phyloP scores from a whole-genome alignment of 2,888 invertebrate species.

The Leptarthrus brevirostris region DNA sequence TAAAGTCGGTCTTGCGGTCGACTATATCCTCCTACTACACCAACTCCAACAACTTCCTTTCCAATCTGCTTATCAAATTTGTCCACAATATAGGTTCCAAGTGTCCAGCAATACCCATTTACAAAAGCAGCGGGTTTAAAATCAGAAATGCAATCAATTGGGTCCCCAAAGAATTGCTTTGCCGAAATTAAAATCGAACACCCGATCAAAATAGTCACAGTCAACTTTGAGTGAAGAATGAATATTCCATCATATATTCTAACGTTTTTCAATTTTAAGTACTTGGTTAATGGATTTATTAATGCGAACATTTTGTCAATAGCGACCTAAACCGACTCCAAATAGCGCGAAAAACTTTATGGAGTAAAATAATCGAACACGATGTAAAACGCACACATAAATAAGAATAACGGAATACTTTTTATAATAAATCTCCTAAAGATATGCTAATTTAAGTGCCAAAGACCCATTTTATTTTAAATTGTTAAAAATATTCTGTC shows the following conservation, averaged over 20 bases:
- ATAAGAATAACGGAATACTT: too few species aligned
- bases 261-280: constrained; percentile 74
- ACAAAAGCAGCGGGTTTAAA: constrained; percentile 72
- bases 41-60: constrained; percentile 68
- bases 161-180: constrained; percentile 87
- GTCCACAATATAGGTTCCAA: constrained; percentile 75
- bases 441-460: too few species aligned
- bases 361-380: too few species aligned
- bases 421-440: too few species aligned
- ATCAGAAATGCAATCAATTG: constrained; percentile 77
- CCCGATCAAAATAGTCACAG: constrained; percentile 77
- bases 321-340: background rate
- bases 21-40: constrained; percentile 59
- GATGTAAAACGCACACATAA: too few species aligned
- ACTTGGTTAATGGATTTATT: constrained; percentile 71
- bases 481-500: too few species aligned
- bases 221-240: constrained; percentile 79
- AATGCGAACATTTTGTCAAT: constrained; percentile 74
- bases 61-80: background rate
- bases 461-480: too few species aligned
- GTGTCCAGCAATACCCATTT: constrained; percentile 84
- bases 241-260: constrained; percentile 82
- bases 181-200: constrained; percentile 81
- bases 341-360: too few species aligned
- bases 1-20: constrained; percentile 60